Conservation (phyloP, 2,797 vertebrate species). For the Spea hammondii region DNA sequence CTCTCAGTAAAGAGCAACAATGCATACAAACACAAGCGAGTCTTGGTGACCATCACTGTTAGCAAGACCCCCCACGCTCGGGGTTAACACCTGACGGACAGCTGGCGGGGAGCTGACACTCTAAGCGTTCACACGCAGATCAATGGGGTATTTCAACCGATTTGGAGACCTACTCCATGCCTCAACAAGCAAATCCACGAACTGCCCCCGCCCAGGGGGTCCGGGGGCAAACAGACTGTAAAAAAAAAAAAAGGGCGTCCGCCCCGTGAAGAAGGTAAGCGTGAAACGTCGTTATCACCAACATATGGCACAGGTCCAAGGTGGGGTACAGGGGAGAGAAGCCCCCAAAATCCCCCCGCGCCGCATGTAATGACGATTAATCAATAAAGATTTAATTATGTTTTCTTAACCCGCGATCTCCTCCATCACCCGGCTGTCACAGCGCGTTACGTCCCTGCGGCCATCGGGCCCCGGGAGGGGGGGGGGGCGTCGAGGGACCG, state of each 20-base stretch:
- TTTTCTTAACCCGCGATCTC: conserved; percentile 46
- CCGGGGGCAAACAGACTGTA: neutral
- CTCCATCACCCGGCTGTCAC: conserved; percentile 43
- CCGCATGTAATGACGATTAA: conserved; percentile 19
- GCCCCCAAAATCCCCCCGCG: neutral
- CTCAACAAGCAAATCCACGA: conserved; percentile 23
- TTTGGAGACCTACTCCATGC: conserved; percentile 14
- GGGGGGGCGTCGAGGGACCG: neutral
- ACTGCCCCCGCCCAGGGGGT: neutral
- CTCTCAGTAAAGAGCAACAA: too few relatives aligned
- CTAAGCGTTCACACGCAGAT: conserved; percentile 63
- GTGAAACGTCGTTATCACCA: neutral
- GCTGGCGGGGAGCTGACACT: conserved; percentile 27
- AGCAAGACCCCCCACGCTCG: too few relatives aligned
- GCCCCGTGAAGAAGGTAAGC: too few relatives aligned
- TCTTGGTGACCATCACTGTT: too few relatives aligned
- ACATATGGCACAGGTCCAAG: too few relatives aligned
- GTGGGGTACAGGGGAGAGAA: neutral
- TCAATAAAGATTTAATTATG: conserved; percentile 53
- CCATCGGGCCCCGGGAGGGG: neutral
- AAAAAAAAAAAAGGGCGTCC: too few relatives aligned
- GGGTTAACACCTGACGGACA: conserved; percentile 1
- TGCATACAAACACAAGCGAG: too few relatives aligned
- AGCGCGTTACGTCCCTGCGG: conserved; percentile 16
- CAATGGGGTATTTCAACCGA: conserved; percentile 53